Base-by-base conservation (phyloP, 2,888 invertebrate species). In the Drosophila ustulata region DNA sequence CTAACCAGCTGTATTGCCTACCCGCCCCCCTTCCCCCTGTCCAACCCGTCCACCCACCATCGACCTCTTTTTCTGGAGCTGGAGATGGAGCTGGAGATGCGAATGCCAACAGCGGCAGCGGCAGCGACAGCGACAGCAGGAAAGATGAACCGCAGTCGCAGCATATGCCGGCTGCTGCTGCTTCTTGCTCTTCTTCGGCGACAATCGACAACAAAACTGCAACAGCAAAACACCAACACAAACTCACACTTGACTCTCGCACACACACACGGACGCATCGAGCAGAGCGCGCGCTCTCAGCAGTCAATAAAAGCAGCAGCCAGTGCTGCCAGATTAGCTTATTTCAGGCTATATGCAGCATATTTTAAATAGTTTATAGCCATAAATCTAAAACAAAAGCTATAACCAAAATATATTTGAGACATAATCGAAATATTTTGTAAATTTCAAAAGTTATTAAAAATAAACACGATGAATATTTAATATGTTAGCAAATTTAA, bases 121-220 rank as follows among this genome's bases (percentile, higher is more conserved):
- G 28, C 55, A 58, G 61, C 49, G 43, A 49, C 63, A 49, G 51
- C 37, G 59, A 55, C 8, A 49, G 32, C 39, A 37, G 50, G 47
- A 13, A 9, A 11, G 37, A 34, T 9, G 39, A 59, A 67, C 58
- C 63, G 65, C 68, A 82, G 83, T 85, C 81, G 77, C 85, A 83
- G 88, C 85, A 89, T 90, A 88, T 90, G 91, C 90, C 90, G 90
- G 90, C 91, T 90, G 88, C 90, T 90, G 79, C 81, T 81, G 78
- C 87, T 80, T 73, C 78, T 85, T 85, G 59, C 79, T 82, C 67
- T 71, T 67, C 66, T 73, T 61, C 78, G 56, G 76, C 75, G 66
- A 75, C 82, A 59, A 82, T 69, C 75, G 71, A 74, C 77, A 80
- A 80, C 79, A 82, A 71, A 81, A 83, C 67, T 81, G 84, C 86